Conservation (phyloP, 2,888 invertebrate genomes). For the Parochlus steinenii region DNA sequence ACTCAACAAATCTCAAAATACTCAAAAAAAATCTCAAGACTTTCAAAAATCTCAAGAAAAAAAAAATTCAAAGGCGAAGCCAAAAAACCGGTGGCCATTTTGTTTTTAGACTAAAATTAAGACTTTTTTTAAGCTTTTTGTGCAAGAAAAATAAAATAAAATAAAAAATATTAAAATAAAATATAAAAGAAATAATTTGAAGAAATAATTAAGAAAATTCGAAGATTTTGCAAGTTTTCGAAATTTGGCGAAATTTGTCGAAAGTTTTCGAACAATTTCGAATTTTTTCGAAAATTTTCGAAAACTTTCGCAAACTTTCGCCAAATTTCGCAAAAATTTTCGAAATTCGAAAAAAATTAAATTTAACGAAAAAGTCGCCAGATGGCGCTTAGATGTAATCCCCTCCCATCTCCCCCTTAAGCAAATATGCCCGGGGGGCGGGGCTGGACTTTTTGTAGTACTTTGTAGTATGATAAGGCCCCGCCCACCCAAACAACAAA, state of each 20-base stretch:
- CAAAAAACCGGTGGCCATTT: too few relatives aligned
- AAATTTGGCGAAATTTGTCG: background rate
- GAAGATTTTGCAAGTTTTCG: background rate
- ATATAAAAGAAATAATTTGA: background rate
- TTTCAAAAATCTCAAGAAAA: too few relatives aligned
- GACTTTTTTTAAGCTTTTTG: too few relatives aligned
- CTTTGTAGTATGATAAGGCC: too few relatives aligned
- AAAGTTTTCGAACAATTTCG: background rate
- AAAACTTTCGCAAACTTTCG: background rate
- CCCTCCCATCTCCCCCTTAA: too few relatives aligned
- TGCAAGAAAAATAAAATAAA: slow-evolving; percentile 5
- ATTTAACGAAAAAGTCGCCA: background rate
- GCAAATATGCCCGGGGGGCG: too few relatives aligned
- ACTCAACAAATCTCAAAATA: too few relatives aligned
- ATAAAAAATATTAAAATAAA: background rate
- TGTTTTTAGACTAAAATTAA: slow-evolving; percentile 10
- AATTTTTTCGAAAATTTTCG: background rate
- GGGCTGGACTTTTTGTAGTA: too few relatives aligned
- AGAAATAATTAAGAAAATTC: background rate
- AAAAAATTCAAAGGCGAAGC: too few relatives aligned
- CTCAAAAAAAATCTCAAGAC: too few relatives aligned
- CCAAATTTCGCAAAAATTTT: background rate
- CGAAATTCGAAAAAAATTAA: background rate
- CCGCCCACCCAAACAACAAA: too few relatives aligned
- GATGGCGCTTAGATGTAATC: background rate